A percentile compares a stretch with the other conserved stretches of the same genome.
Evolutionary conservation across 1,140 invertebrate genomes (phyloP).

Genomic region (Ruditapes philippinarum): DNA sequence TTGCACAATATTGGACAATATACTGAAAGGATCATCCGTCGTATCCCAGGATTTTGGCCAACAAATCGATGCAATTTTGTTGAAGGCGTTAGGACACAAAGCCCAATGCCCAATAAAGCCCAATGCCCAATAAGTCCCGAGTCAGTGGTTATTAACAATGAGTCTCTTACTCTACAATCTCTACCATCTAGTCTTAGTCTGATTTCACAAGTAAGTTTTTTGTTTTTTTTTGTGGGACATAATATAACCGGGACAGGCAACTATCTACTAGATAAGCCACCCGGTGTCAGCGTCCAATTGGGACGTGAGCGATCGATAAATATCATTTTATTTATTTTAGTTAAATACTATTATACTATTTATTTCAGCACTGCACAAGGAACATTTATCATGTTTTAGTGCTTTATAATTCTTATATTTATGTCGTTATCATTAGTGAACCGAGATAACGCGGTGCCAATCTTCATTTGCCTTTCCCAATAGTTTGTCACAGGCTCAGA

Average conservation of each 20-base stretch:
- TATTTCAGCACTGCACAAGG: too few relatives aligned
- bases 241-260: background rate
- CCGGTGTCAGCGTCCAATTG: too few relatives aligned
- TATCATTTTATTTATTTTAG: too few relatives aligned
- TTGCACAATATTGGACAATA: conserved; percentile 3
- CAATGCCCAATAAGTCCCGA: background rate
- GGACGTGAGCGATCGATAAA: too few relatives aligned
- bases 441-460: too few relatives aligned
- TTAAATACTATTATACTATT: too few relatives aligned
- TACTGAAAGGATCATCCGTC: conserved; percentile 29
- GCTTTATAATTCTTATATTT: too few relatives aligned
- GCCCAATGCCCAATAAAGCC: background rate
- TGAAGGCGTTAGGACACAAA: conserved; percentile 26
- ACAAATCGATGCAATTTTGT: conserved; percentile 36
- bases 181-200: background rate
- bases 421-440: too few relatives aligned
- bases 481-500: too few relatives aligned
- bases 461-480: too few relatives aligned
- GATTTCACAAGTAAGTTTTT: background rate
- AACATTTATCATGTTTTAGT: too few relatives aligned
- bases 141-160: background rate
- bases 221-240: background rate
- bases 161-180: background rate
- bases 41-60: conserved; percentile 19
- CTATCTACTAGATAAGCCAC: too few relatives aligned